Conservation (phyloP, 2,797 vertebrate genomes). For the Tolypeutes matacus region DNA sequence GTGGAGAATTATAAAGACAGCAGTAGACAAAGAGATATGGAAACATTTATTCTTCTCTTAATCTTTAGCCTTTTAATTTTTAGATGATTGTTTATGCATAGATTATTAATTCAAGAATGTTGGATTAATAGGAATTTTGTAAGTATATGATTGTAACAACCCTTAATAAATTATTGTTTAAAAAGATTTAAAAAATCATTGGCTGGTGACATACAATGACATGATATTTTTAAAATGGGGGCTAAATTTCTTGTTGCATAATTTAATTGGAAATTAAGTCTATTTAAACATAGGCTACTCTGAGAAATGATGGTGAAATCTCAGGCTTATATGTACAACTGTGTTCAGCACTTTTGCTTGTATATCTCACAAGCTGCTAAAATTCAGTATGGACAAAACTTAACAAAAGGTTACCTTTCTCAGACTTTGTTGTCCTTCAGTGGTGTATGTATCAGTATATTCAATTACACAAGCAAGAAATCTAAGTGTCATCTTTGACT, state of each 20-base stretch:
- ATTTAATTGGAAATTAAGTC: slow-evolving; percentile 50
- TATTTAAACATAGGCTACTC: not conserved
- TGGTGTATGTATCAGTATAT: not conserved
- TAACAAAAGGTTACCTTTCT: not conserved
- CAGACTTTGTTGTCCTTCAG: not conserved
- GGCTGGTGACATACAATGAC: not conserved
- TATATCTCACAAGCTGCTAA: slow-evolving; percentile 8
- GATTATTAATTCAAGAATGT: slow-evolving; percentile 50
- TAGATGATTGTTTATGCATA: slow-evolving; percentile 60
- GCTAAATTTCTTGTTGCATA: not conserved
- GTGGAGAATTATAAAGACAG: not conserved
- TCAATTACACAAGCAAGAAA: slow-evolving; percentile 23
- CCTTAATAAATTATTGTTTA: not conserved
- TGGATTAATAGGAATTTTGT: slow-evolving; percentile 11
- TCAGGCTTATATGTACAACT: not conserved
- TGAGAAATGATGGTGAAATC: not conserved
- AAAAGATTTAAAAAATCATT: not conserved
- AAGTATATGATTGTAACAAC: slow-evolving; percentile 49
- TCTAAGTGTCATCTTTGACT: not conserved
- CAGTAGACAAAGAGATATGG: slow-evolving; percentile 15
- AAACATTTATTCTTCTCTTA: slow-evolving; percentile 14
- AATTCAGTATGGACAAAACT: slow-evolving; percentile 12
- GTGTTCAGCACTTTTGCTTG: not conserved
- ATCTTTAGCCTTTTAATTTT: slow-evolving; percentile 56
- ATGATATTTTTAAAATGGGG: slow-evolving; percentile 15